Evolutionary conservation across 2,113 vertebrate species (phyloP).

Genomic region (Cochlearius cochlearius): DNA sequence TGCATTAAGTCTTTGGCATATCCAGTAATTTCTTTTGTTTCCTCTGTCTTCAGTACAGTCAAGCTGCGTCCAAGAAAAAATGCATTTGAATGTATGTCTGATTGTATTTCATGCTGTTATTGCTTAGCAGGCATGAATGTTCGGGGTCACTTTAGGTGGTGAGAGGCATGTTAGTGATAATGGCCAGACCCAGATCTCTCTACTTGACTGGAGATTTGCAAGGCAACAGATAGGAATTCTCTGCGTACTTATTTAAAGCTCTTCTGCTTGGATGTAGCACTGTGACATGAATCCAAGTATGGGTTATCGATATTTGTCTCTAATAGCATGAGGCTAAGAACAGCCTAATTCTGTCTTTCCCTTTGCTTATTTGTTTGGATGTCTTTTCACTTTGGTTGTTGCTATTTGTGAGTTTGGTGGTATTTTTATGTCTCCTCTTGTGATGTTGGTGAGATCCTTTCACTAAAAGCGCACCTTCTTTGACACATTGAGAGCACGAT

Average conservation of each 20-base stretch:
- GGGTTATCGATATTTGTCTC: background rate
- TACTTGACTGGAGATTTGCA: constrained; percentile 41
- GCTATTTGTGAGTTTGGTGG: background rate
- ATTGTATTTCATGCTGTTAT: background rate
- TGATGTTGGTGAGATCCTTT: background rate
- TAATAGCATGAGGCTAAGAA: background rate
- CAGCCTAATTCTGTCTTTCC: constrained; percentile 30
- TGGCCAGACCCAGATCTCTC: constrained; percentile 10
- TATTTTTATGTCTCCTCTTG: background rate
- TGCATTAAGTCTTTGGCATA: background rate
- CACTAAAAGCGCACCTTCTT: background rate
- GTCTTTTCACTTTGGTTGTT: background rate
- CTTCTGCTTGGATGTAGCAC: constrained; percentile 19
- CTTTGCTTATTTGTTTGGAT: background rate
- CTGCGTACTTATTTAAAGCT: constrained; percentile 32
- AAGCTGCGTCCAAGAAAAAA: background rate
- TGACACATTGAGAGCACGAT: background rate
- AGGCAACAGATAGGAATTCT: constrained; percentile 30
- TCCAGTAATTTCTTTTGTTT: background rate
- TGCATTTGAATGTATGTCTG: background rate
- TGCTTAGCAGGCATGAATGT: constrained; percentile 13
- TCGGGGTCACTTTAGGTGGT: constrained; percentile 19
- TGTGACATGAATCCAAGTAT: constrained; percentile 14
- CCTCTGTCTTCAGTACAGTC: background rate
- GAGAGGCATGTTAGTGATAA: constrained; percentile 5